These are phyloP conservation scores for Lophochroa leadbeateri DNA, from an alignment of 2,113 vertebrate species.

Conservation along the genomic window DNA sequence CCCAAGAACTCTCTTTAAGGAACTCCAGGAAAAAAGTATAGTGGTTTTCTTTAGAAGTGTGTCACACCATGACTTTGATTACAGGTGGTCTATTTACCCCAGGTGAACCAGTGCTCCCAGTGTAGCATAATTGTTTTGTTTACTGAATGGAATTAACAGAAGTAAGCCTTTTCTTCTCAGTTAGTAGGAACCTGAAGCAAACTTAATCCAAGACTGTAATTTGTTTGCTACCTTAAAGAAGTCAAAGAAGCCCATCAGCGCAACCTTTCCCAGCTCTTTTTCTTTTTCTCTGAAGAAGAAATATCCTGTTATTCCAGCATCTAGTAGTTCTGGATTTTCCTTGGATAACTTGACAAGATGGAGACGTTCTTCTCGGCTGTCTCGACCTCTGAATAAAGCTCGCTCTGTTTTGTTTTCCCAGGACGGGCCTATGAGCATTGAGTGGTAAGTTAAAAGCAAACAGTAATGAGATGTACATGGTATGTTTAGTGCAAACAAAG, in stretches of 20 bases:
- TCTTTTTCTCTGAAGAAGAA: slow-evolving; percentile 95
- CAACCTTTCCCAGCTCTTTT: slow-evolving; percentile 84
- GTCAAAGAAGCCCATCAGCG: slow-evolving; percentile 92
- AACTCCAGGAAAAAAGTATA: background rate
- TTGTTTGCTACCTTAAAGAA: slow-evolving; percentile 88
- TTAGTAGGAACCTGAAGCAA: background rate
- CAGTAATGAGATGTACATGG: background rate
- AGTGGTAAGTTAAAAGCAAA: slow-evolving; percentile 1
- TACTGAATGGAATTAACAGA: background rate
- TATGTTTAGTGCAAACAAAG: background rate
- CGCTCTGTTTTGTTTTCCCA: slow-evolving; percentile 87
- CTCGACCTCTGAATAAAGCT: slow-evolving; percentile 91
- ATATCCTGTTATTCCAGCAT: slow-evolving; percentile 92
- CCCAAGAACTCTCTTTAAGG: background rate
- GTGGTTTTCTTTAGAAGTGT: background rate
- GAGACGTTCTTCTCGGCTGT: slow-evolving; percentile 91
- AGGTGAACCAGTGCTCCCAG: background rate
- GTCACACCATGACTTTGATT: background rate
- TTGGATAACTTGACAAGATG: slow-evolving; percentile 84
- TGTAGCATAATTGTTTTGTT: background rate
- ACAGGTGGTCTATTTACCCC: background rate
- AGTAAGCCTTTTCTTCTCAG: background rate
- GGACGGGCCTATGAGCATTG: slow-evolving; percentile 75
- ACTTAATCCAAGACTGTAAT: background rate
- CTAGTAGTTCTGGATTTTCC: slow-evolving; percentile 85